phyloP scores from a whole-genome alignment of 2,888 invertebrate genomes.

The Nomada hirtipes region DNA sequence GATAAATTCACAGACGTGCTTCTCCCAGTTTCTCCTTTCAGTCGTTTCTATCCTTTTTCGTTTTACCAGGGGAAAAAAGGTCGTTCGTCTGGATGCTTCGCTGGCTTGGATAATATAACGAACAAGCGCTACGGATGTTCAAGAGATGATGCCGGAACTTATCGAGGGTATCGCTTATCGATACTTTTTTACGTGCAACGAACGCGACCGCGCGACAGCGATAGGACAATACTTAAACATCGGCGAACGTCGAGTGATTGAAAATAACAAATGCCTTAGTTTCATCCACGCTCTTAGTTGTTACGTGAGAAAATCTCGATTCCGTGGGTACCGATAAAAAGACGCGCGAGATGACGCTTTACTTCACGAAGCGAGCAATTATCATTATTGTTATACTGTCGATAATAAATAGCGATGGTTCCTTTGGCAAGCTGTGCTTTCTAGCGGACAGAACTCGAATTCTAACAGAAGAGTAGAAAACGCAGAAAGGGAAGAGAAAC shows the following conservation, averaged over 20 bases:
- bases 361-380: neutral
- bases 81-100: conserved; percentile 44
- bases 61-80: conserved; percentile 11
- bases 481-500: neutral
- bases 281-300: conserved; percentile 25
- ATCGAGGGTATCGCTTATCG: conserved; percentile 68
- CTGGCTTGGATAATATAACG: conserved; percentile 57
- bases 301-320: neutral
- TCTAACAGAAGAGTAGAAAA: conserved; percentile 5
- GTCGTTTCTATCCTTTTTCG: neutral
- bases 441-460: no score
- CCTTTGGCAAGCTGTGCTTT: neutral
- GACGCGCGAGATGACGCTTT: neutral
- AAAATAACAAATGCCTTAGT: conserved; percentile 32
- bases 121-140: conserved; percentile 19
- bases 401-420: neutral
- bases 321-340: neutral
- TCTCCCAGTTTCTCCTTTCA: neutral
- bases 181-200: conserved; percentile 57
- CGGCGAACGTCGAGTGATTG: conserved; percentile 24
- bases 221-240: conserved; percentile 54
- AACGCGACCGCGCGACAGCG: conserved; percentile 31
- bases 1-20: neutral
- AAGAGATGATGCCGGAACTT: conserved; percentile 47
- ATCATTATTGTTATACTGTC: neutral